These are phyloP conservation scores for Gadopsis bispinosus DNA, from an alignment of 2,797 vertebrate genomes.

Conservation along the genomic window DNA sequence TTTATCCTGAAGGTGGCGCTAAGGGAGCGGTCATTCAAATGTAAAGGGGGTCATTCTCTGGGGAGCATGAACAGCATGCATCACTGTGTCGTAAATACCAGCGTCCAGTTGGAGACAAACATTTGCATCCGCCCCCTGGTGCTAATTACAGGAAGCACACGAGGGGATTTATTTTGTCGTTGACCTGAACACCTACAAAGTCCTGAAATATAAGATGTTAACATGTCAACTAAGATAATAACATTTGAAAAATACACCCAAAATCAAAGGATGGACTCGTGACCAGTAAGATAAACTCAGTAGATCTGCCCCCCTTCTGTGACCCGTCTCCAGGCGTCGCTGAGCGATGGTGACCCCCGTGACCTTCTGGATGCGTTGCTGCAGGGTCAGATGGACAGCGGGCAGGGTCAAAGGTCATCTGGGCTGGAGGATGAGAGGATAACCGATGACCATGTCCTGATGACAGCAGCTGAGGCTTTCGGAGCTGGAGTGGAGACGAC, in stretches of 20 bases:
- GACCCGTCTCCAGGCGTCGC: slow-evolving; percentile 60
- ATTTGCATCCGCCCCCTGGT: too few species aligned
- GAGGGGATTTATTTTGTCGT: too few species aligned
- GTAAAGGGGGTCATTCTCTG: background rate
- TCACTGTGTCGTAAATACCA: too few species aligned
- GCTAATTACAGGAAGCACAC: too few species aligned
- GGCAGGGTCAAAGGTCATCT: slow-evolving; percentile 18
- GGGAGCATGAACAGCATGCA: too few species aligned
- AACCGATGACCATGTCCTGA: slow-evolving; percentile 86
- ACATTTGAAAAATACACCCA: background rate
- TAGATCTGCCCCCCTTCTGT: background rate
- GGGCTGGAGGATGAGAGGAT: slow-evolving; percentile 60
- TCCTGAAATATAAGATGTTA: background rate
- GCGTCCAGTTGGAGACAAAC: too few species aligned
- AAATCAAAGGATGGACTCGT: background rate
- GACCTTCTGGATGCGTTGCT: slow-evolving; percentile 86
- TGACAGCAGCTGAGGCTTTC: slow-evolving; percentile 85
- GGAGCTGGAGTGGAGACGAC: slow-evolving; percentile 88
- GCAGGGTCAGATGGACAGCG: slow-evolving; percentile 64
- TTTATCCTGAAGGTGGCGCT: background rate
- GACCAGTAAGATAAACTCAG: background rate
- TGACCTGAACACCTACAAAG: too few species aligned
- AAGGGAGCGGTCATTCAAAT: too few species aligned
- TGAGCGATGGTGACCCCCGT: slow-evolving; percentile 71
- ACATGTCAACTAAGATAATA: background rate